phyloP scores from a whole-genome alignment of 2,113 vertebrate genomes.

The Prochilodus magdalenae region DNA sequence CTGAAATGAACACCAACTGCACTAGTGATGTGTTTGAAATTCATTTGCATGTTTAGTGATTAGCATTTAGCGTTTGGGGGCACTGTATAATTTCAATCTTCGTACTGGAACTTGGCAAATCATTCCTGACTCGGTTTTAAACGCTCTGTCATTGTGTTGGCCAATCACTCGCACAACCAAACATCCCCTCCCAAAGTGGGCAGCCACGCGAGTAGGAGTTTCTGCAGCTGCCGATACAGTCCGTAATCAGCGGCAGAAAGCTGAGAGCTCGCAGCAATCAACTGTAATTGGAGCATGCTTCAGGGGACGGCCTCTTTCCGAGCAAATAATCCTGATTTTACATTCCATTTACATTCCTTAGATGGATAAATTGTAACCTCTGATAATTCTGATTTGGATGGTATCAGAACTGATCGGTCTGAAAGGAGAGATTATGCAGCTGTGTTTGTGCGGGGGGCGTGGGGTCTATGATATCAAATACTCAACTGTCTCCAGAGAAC shows the following conservation, averaged over 20 bases:
- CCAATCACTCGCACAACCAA: slow-evolving; percentile 18
- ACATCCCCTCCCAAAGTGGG: slow-evolving; percentile 29
- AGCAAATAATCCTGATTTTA: slow-evolving; percentile 47
- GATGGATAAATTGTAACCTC: slow-evolving; percentile 55
- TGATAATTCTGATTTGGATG: slow-evolving; percentile 57
- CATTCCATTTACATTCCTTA: slow-evolving; percentile 57
- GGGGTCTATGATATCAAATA: slow-evolving; percentile 16
- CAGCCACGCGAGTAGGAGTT: slow-evolving; percentile 41
- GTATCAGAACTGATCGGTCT: slow-evolving; percentile 55
- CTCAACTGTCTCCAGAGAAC: slow-evolving; percentile 16
- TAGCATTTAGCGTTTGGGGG: slow-evolving; percentile 7
- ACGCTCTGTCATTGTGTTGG: slow-evolving; percentile 18
- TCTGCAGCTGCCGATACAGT: slow-evolving; percentile 56
- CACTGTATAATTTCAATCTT: slow-evolving; percentile 9
- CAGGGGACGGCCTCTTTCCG: slow-evolving; percentile 32
- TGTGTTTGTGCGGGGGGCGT: slow-evolving; percentile 55
- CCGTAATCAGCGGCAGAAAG: slow-evolving; percentile 55
- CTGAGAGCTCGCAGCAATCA: slow-evolving; percentile 67
- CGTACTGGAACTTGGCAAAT: slow-evolving; percentile 16
- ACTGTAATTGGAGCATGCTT: slow-evolving; percentile 61
- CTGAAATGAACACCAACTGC: background rate
- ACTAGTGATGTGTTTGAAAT: slow-evolving; percentile 10
- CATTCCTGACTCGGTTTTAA: slow-evolving; percentile 21
- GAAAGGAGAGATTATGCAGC: slow-evolving; percentile 49
- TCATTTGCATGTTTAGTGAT: slow-evolving; percentile 21